These are phyloP conservation scores for Phocoena phocoena DNA, from an alignment of 2,113 vertebrate species.

Conservation along the genomic window DNA sequence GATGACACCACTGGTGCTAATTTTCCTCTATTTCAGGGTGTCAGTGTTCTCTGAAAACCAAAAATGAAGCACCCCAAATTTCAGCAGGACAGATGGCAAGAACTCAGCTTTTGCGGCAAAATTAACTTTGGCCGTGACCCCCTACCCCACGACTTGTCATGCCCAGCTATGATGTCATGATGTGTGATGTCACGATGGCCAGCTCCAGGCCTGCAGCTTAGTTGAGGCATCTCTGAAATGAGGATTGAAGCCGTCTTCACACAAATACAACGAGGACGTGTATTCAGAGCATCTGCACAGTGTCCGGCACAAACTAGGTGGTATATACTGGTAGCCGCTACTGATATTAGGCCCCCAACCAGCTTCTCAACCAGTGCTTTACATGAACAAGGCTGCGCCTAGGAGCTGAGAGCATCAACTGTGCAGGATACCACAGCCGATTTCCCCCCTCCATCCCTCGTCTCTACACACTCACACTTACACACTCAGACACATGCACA, in stretches of 20 bases:
- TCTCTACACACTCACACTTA: neutral
- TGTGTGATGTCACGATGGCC: too few relatives aligned
- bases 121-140: neutral
- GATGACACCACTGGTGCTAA: neutral
- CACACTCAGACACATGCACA: neutral
- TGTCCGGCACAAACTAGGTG: neutral
- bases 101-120: neutral
- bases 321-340: neutral
- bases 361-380: neutral
- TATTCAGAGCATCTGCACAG: neutral
- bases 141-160: neutral
- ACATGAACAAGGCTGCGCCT: neutral
- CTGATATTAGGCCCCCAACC: neutral
- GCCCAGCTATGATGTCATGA: neutral
- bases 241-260: neutral
- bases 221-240: neutral
- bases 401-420: neutral
- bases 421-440: neutral
- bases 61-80: neutral
- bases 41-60: conserved; percentile 60
- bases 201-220: neutral
- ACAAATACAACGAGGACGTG: neutral
- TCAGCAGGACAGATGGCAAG: neutral
- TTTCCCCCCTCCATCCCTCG: neutral
- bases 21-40: conserved; percentile 53